A percentile compares a stretch with the other conserved stretches of the same genome.
phyloP scores from a whole-genome alignment of 2,888 invertebrate genomes.

The Apotomis turbidana region DNA sequence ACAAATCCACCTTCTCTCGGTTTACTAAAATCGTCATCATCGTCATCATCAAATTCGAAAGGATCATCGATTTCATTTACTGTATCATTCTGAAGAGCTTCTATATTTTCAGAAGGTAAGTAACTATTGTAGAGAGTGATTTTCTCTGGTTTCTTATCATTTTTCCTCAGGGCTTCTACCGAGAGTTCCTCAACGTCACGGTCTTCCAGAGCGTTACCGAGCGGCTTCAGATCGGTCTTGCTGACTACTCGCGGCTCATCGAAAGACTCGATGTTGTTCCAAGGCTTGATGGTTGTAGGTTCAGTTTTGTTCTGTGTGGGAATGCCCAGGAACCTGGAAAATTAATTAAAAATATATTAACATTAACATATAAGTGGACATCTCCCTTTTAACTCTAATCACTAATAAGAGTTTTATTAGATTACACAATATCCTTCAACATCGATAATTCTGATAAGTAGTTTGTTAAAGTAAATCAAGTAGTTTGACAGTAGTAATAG shows the following conservation, averaged over 20 bases:
- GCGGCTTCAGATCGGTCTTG: constrained; percentile 53
- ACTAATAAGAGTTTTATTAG: no score
- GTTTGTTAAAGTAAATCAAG: no score
- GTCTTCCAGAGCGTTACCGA: constrained; percentile 60
- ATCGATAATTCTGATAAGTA: no score
- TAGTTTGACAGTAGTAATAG: no score
- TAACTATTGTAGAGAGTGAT: constrained; percentile 65
- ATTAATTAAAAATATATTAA: background rate
- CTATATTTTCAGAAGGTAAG: constrained; percentile 53
- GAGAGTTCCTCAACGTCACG: constrained; percentile 73
- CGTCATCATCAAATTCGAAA: constrained; percentile 45
- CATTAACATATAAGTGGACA: background rate
- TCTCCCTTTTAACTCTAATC: no score
- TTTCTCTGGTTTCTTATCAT: constrained; percentile 72
- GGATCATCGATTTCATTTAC: constrained; percentile 44
- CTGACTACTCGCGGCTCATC: constrained; percentile 57
- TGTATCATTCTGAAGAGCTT: constrained; percentile 41
- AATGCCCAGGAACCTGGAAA: constrained; percentile 69
- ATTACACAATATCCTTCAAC: no score
- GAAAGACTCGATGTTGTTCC: constrained; percentile 61
- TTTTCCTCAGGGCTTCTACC: constrained; percentile 57
- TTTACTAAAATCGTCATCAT: constrained; percentile 39
- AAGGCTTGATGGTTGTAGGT: constrained; percentile 53
- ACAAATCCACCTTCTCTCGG: constrained; percentile 59
- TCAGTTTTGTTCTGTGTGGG: constrained; percentile 48